These are phyloP conservation scores for Halcyon malimbica DNA, from an alignment of 2,113 vertebrate species.

Conservation along the genomic window DNA sequence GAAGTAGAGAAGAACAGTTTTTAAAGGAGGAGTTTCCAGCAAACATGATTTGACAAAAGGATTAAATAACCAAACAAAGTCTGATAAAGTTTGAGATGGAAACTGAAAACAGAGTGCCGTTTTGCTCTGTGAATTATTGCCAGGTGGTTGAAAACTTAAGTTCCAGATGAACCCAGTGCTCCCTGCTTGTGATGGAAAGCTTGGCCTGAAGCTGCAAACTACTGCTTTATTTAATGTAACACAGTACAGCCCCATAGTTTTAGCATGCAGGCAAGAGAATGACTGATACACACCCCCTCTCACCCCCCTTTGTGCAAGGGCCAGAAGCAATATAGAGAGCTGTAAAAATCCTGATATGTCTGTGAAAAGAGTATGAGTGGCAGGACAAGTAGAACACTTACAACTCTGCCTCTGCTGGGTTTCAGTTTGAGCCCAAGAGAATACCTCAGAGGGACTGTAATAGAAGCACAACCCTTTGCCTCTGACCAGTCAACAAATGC, in stretches of 20 bases:
- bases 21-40: background rate
- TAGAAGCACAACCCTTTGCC: background rate
- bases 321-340: background rate
- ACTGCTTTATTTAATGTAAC: background rate
- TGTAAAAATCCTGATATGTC: background rate
- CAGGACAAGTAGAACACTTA: background rate
- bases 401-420: background rate
- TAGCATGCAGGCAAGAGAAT: background rate
- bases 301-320: background rate
- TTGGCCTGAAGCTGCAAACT: background rate
- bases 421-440: background rate
- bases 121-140: background rate
- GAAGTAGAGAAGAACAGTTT: background rate
- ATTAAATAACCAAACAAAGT: background rate
- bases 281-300: background rate
- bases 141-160: background rate
- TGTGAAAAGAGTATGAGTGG: background rate
- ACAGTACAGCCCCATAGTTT: background rate
- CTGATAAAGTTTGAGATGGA: background rate
- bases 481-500: background rate
- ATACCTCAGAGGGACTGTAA: accelerated
- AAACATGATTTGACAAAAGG: background rate
- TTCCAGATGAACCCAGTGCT: background rate
- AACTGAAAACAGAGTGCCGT: background rate
- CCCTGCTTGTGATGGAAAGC: background rate